Conservation (phyloP, 2,888 invertebrate genomes). For the Chrysomela aeneicollis region DNA sequence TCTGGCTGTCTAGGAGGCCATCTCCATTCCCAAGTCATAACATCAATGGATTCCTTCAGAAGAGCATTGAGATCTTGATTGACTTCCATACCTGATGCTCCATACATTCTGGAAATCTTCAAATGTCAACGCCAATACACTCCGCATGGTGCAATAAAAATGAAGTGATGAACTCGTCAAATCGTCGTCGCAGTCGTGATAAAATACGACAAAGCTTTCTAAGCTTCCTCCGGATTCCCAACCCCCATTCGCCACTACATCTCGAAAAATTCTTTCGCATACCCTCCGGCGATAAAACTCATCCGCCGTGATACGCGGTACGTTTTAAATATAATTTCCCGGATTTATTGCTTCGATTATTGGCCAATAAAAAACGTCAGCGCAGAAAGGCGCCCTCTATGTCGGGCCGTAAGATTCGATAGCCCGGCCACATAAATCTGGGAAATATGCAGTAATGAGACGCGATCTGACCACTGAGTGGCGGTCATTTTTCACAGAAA, state of each 20-base stretch:
- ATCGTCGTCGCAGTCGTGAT: not conserved
- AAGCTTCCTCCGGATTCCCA: not conserved
- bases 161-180: not conserved
- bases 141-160: not conserved
- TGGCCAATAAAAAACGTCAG: conserved; percentile 21
- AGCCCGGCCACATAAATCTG: conserved; percentile 14
- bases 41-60: too few relatives aligned
- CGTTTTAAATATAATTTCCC: conserved; percentile 23
- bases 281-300: not conserved
- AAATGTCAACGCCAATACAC: not conserved
- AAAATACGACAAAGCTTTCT: not conserved
- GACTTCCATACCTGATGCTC: too few relatives aligned
- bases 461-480: not conserved
- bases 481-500: not conserved
- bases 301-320: conserved; percentile 10
- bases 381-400: conserved; percentile 9
- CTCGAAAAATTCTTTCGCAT: not conserved
- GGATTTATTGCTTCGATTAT: conserved; percentile 22
- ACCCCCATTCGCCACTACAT: not conserved
- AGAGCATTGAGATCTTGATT: too few relatives aligned
- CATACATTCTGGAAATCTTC: not conserved
- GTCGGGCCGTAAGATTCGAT: conserved; percentile 15
- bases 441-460: conserved; percentile 11
- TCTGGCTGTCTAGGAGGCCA: too few relatives aligned
- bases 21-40: too few relatives aligned